Evolutionary conservation across 1,140 invertebrate species (phyloP), one percentile per base, ranked within the genome.

Genomic region (Drosophila lini): DNA sequence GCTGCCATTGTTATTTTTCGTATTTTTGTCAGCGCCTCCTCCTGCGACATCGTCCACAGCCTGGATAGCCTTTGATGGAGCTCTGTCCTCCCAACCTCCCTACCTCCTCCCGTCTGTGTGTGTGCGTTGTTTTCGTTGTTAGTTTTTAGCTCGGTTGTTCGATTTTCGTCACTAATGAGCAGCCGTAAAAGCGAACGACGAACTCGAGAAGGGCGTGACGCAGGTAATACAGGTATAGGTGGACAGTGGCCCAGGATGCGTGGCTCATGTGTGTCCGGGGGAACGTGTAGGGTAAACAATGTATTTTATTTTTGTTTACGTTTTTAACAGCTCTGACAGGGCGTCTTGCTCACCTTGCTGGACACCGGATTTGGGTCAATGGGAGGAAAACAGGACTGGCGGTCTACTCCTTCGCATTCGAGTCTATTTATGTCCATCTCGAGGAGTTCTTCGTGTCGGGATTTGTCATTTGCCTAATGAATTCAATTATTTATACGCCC

Each of bases 401-500:
- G n/a, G 3, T n/a, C 50, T 22, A 41, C 28, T 41, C 34, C 47
- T 40, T 60, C 15, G 42, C 8, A 10, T 28, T 47, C 61, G 25
- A 28, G 25, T 47, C 58, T 65, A 48, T 59, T 57, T 64, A 40
- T 44, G n/a, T 32, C 58, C 61, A 32, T 76, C 32, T 62, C 38
- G n/a, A 22, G 42, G 64, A 63, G 74, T 70, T 80, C 45, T 57
- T 60, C 67, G 61, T 80, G 86, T 78, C 81, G 76, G 85, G 69
- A 80, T 90, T 90, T 80, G 78, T 90, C 90, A 91, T 91, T 91
- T 90, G 83, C 90, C 77, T 91, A 91, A 91, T 91, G 90, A 91
- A 91, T 91, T 91, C 81, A 91, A 91, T 91, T 91, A 91, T 91
- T 91, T 91, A 91, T 90, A 77, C 77, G 83, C 68, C 80, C 80